Evolutionary conservation across 1,140 invertebrate species (phyloP).

Genomic region (Zeugodacus cucurbitae): DNA sequence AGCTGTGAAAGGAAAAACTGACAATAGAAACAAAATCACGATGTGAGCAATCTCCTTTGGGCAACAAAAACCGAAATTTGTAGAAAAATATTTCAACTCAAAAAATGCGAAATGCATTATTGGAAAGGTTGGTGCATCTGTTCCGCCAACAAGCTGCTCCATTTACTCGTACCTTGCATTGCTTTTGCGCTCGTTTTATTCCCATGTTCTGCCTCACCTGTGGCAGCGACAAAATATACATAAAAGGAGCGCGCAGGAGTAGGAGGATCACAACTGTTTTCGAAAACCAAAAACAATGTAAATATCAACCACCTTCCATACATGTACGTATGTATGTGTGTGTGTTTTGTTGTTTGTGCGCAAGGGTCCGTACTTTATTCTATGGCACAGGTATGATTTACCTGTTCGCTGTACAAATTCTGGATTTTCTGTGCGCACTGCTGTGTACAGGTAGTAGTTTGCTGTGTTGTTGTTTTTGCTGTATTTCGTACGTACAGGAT

Average conservation of each 20-base stretch:
- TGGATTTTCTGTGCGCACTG: not conserved
- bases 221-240: not conserved
- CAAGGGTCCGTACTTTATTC: not conserved
- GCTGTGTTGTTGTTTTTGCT: not conserved
- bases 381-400: not conserved
- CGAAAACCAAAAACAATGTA: not conserved
- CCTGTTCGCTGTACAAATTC: constrained; percentile 5
- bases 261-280: not conserved
- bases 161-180: constrained; percentile 18
- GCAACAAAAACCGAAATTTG: not conserved
- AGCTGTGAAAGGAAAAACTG: not conserved
- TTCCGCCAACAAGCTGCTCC: not conserved
- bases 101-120: not conserved
- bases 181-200: not conserved
- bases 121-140: not conserved
- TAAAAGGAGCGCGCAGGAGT: not conserved
- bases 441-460: not conserved
- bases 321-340: not conserved
- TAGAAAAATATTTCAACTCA: not conserved
- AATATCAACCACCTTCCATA: not conserved
- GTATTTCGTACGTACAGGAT: not conserved
- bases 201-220: not conserved
- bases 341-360: not conserved
- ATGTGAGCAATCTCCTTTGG: not conserved
- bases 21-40: not conserved